Base-by-base conservation (phyloP, 2,797 vertebrate species). In the Pangasius larnaudii region DNA sequence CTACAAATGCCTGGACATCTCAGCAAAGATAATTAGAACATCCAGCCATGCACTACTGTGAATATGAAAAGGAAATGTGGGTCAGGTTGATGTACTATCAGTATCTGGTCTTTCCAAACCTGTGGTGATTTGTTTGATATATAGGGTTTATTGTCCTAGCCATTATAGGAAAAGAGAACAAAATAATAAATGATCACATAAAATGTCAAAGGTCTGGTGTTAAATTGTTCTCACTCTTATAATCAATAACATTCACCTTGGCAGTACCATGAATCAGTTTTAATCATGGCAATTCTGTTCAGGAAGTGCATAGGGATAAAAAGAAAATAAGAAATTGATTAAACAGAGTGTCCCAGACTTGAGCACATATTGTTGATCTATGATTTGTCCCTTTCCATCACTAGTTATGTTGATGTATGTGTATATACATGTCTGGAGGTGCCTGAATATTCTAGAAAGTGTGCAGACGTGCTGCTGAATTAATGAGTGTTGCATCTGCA, bases 181-280 rank as follows among this genome's bases (percentile, higher is more conserved):
- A 84, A 88, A 86, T 84, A 86, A 88, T 85, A 63, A 78, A 88
- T 84, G 80, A 87, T 80, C 72, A 69, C 53, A 86, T 71, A 59
- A 90, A 81, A 87, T 84, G 85, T 89, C 85, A 86, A 46, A 67
- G 72, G 72, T 67, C 71, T 39, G 85, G 19, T 67, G 88, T 86
- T 83, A 67, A 84, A 89, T 86, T 46, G 61, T 84, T 51, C 33
- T 63, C 91, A 93, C 91, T 92, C 92, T 94, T 92, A 94, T 94
- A 93, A 96, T 95, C 96, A 92, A 95, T 95, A 94, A 93, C 93
- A 93, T 94, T 94, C 91, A 93, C 95, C 93, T 94, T 94, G 95
- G 93, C 94, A 94, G 92, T 46, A n/a, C 93, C 89, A 93, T 93
- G 92, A 94, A 94, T 95, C 95, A 94, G 72, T 78, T 75, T 75